Evolutionary conservation across 2,797 vertebrate species (phyloP).

Genomic region (Thripadectes ignobilis): DNA sequence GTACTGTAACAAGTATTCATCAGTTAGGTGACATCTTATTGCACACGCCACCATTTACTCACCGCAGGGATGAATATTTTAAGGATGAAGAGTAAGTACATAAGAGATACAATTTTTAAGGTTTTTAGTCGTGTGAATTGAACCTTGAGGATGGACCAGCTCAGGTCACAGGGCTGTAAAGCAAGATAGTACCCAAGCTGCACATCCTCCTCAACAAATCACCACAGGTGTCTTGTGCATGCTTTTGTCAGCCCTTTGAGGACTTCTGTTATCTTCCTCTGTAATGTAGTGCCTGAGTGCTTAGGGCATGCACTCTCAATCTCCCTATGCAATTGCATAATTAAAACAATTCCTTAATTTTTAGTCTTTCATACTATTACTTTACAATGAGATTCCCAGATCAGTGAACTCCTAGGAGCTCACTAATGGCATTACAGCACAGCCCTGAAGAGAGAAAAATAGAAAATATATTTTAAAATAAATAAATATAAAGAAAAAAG

Average conservation of each 20-base stretch:
- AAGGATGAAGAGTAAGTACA: background rate
- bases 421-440: background rate
- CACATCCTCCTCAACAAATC: background rate
- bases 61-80: background rate
- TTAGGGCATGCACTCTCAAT: background rate
- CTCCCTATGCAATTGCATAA: background rate
- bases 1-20: background rate
- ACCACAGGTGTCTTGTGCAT: background rate
- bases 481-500: background rate
- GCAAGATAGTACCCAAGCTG: background rate
- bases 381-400: background rate
- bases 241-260: background rate
- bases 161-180: background rate
- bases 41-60: background rate
- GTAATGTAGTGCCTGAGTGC: background rate
- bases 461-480: background rate
- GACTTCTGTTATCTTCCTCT: background rate
- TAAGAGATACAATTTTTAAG: background rate
- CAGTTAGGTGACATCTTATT: background rate
- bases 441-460: background rate
- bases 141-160: background rate
- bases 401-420: background rate
- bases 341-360: background rate
- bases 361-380: background rate
- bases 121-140: background rate